Base-by-base conservation (phyloP, 2,888 invertebrate species). In the Hemaris fuciformis region DNA sequence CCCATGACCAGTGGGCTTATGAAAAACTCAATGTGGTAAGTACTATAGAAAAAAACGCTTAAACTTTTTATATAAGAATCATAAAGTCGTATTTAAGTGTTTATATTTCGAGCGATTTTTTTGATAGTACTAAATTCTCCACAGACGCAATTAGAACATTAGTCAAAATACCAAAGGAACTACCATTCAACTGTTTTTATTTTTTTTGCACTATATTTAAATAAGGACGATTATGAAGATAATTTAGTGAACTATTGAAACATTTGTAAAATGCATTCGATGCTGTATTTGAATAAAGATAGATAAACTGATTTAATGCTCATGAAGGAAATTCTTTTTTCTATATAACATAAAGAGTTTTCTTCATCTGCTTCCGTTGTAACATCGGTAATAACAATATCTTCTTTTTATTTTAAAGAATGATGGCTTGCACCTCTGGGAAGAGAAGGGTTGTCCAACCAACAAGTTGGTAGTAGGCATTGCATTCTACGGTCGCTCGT, bases 1-100 rank as follows among this genome's bases (percentile, higher is more conserved):
- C 97, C 0, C 96, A 97, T 76, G 98, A 98, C 83, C 97, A 97
- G 80, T 97, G 95, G 93, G 97, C 97, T 20, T 98, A 97, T 77
- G 97, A 97, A 79, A 96, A 96, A 83, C 94, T 98, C 25, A 98
- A 98, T 84, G 98, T 98, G 84, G 97, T 97, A 89, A 88, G 96
- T 94, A 74, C 1, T 48, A 60, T 38, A 38, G 4, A 13, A 27
- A 27, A 27, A 8, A 8, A 8, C 8, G 1, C 2, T 7, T 2
- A 0, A 7, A 27, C 27, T 13, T 3, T 5, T 3, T 31, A 1
- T 31, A 1, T 4, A 1, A 22, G 22, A 22, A 22, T 22, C 22
- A 22, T 22, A 31, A 10, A 6, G 8, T 13, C 10, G 10, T 34
- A 10, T 34, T 3, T 8, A 34, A 34, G 13, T n/a, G n/a, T n/a